Base-by-base conservation (phyloP, 2,888 invertebrate species). In the Conops quadrifasciatus region DNA sequence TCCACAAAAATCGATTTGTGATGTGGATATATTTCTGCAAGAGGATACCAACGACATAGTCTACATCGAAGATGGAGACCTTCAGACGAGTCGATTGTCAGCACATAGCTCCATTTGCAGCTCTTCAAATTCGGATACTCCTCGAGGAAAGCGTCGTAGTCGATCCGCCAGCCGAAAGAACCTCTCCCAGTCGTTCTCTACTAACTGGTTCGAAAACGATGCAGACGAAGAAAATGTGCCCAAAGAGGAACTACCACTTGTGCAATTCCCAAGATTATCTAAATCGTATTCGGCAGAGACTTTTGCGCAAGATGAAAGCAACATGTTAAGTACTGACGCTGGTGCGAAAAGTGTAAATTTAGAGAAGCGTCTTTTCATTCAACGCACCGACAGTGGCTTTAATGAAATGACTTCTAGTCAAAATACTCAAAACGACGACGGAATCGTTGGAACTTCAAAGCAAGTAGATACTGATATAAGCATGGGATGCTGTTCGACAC, bases 121-220 rank as follows among this genome's bases (percentile, higher is more conserved):
- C 45, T 81, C 80, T 13, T 80, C 80, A 53, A 82, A 82, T 1
- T 82, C 82, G 58, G 83, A 83, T 64, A 85, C 86, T 0, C 85
- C 86, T 11, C 79, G 82, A 5, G 75, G 81, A 13, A 82, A 81
- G 47, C 79, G 80, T 15, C 80, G 81, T 16, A n/a, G n/a, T n/a
- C n/a, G n/a, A n/a, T 84, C 83, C 1, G 83, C 83, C 0, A 84
- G 82, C 76, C 82, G 86, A 11, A 86, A 85, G 77, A 86, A 86
- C 77, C 75, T 86, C 1, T 86, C 86, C n/a, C 82, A 81, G 74
- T 85, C 86, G 0, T 85, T 86, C 64, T 79, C 80, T 13, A 82
- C 82, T 72, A 75, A 78, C 53, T 70, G 78, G 3, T 76, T 77
- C 28, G 76, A 80, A 51, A 80, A 79, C 4, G 75, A 74, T 0